Evolutionary conservation across 2,797 vertebrate genomes (phyloP), one percentile per base, ranked within the genome.

Genomic region (Sphenodon punctatus): DNA sequence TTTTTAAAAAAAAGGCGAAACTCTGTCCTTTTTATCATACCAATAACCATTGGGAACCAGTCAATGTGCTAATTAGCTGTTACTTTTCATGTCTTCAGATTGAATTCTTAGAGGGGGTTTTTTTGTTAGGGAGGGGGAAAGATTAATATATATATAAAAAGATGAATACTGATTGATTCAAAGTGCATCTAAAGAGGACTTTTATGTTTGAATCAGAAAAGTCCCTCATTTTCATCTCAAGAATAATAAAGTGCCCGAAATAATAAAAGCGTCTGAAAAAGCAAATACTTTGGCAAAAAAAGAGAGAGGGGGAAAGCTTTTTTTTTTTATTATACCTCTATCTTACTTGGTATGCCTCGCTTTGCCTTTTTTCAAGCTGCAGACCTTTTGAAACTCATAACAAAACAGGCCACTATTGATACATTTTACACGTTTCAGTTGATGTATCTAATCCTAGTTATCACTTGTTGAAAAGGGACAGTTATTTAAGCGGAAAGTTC

Each of bases 51-150:
- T 95, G 97, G 96, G 96, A 96, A 96, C 93, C 96, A 95, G 96
- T 97, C 97, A 96, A 95, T 97, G 97, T 98, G 98, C 97, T 98
- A 98, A 99, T 98, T 97, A 98, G 97, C 96, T 97, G 97, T 96
- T 97, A 97, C 97, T 97, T 97, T 97, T 97, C 97, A 96, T 97
- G 97, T 96, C 95, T 96, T 96, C 88, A 77, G 95, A 91, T 91
- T 56, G 91, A 96, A 96, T 96, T 95, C 95, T 94, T 88, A 83
- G 91, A 81, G 78, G n/a, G n/a, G n/a, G n/a, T n/a, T n/a, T n/a
- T 93, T 94, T 69, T 79, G 45, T 75, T 84, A 82, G 53, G 82
- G 78, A 1, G 65, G 42, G 78, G 58, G 71, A 74, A 89, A 95
- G 92, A 95, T 94, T 93, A 92, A 94, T 95, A 94, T 95, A 94